These are phyloP conservation scores for Triops cancriformis DNA, from an alignment of 1,140 invertebrate species.

Conservation along the genomic window DNA sequence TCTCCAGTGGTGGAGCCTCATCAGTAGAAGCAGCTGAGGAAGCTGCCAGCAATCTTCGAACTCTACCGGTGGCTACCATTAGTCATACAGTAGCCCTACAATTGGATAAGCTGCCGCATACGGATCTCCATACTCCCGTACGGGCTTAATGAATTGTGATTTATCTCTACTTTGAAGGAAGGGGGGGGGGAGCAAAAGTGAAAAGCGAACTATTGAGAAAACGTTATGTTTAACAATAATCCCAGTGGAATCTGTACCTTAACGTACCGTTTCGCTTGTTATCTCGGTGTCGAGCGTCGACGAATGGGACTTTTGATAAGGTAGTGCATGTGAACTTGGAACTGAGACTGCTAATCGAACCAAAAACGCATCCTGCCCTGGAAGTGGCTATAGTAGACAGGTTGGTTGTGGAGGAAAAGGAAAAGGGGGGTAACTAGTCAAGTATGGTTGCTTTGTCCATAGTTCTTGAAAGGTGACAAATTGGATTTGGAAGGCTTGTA, in stretches of 20 bases:
- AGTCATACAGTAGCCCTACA: background rate
- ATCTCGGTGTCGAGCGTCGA: background rate
- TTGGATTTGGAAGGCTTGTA: too few relatives aligned
- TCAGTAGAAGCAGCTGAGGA: constrained; percentile 1
- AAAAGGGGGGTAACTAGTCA: background rate
- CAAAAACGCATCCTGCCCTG: background rate
- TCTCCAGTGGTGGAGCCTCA: background rate
- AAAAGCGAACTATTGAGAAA: background rate
- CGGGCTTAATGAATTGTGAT: constrained; percentile 3
- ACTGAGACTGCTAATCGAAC: background rate
- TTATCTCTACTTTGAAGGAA: background rate
- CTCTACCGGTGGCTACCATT: background rate
- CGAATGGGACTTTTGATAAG: background rate
- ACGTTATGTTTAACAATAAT: background rate
- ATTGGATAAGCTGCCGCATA: background rate
- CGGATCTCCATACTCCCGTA: background rate
- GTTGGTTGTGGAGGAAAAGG: background rate
- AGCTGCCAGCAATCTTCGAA: background rate
- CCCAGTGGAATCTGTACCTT: background rate
- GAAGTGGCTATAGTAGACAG: background rate
- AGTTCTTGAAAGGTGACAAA: too few relatives aligned
- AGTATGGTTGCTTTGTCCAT: background rate
- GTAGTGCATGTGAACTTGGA: background rate
- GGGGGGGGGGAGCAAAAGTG: too few relatives aligned
- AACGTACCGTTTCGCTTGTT: background rate